Evolutionary conservation across 2,888 invertebrate genomes (phyloP), one percentile per base, ranked within the genome.

Genomic region (Drosophila recens): DNA sequence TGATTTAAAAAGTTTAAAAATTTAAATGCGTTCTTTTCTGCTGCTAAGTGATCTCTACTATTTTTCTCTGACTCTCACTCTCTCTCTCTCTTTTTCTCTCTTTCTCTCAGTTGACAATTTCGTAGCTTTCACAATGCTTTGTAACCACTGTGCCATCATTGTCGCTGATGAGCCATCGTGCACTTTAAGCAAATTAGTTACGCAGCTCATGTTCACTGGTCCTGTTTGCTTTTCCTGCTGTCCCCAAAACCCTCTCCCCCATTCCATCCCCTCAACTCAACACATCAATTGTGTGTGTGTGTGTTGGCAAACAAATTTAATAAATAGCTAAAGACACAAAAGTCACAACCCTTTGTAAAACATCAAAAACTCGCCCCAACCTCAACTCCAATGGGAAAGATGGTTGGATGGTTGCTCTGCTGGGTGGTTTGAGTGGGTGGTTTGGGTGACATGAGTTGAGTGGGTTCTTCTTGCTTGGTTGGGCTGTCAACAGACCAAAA

Each of bases 181-280:
- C 85, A 85, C 83, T 86, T 85, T 86, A 85, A 61, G 83, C 80
- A 87, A 87, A 86, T 86, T 86, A 86, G 86, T 87, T 87, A 86
- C 86, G 86, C 86, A 85, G 87, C 85, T 86, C 86, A 85, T 87
- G 85, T 87, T 87, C 72, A 62, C 79, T 68, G 75, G 66, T 79
- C 65, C 68, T 75, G 69, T 73, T 69, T 65, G 70, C 59, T 17
- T 43, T 68, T 67, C 58, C 67, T 67, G 66, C 56, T 45, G 6
- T 20, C 40, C 61, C 45, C 23, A 20, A 20, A 15, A 27, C 17
- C 8, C 56, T 30, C 11, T 40, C 13, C 27, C 11, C 36, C 17
- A 6, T n/a, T 11, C 36, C 17, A 6, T n/a, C 13, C 10, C 23
- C 23, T 5, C 30, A 54, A 54, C 33, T 54, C 54, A 45, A 38